Evolutionary conservation across 2,113 vertebrate genomes (phyloP), one percentile per base, ranked within the genome.

Genomic region (Cololabis saira): DNA sequence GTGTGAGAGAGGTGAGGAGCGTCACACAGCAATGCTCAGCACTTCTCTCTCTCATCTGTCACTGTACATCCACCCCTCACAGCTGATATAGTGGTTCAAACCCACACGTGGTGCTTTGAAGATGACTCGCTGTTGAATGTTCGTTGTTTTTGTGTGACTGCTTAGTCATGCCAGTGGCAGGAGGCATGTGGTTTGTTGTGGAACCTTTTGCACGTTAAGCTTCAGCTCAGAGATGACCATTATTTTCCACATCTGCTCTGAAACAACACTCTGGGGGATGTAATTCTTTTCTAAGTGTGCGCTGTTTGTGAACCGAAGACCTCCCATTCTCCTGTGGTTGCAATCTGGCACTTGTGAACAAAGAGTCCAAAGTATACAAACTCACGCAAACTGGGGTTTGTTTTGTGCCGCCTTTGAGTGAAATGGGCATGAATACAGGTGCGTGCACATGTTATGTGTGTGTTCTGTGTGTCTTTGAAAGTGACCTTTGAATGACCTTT

Each of bases 1-100:
- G 93, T 99, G 97, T 64, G 97, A 99, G 92, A 93, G 97, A 98
- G 98, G 98, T 99, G 95, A 90, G 4, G 61, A 22, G 15, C 17
- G 11, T 19, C 59, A 21, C 33, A 16, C 67, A 30, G 15, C 60
- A 30, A 4, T 6, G 9, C 62, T 62, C 42, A n/a, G 33, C 45
- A 16, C 44, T 65, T 54, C 55, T 33, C 75, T 45, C 49, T 3
- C 27, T 67, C 75, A 10, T 67, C 49, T 74, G 52, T 56, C 74
- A 52, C 55, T 67, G 74, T 30, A 51, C 63, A 48, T 48, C 72
- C 30, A 41, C 61, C 7, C 33, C 60, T 66, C n/a, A 27, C 71
- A 27, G 4, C 64, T 53, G 47, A 64, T 58, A 15, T 45, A 58
- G 47, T 61, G 47, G 24, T 56, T 60, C 67, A 53, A 71, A 76